Base-by-base conservation (phyloP, 2,797 vertebrate species). In the Sebastes iracundus region DNA sequence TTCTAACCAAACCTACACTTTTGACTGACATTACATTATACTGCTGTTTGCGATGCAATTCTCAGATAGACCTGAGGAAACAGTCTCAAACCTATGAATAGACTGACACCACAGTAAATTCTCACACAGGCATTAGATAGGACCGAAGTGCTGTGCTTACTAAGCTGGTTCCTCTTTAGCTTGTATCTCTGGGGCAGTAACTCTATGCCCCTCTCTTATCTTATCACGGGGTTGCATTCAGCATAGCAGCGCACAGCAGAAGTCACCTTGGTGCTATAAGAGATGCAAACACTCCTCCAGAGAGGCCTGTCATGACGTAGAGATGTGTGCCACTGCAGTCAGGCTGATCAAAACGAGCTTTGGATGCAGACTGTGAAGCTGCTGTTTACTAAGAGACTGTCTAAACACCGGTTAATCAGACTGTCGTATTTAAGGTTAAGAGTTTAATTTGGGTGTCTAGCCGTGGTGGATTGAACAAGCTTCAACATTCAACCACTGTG, bases 201-300 rank as follows among this genome's bases (percentile, higher is more conserved):
- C 78, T 88, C 88, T 88, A 80, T 81, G 86, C 88, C 75, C 72
- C 88, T 81, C 79, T 84, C 84, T 86, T 91, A 92, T 93, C 93
- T 90, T 91, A 89, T 94, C 93, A 67, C 80, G 69, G 60, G 20
- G 66, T 70, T 92, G 83, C 86, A 91, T 93, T 90, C 83, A 88
- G 87, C 79, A 77, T 49, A 67, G 83, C 86, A 25, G 87, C 77
- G 30, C 78, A 72, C 81, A 80, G 82, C 77, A 91, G 78, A 77
- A 91, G 90, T 94, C 91, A 93, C 88, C 89, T 94, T 93, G 91
- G 87, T 77, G 82, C 84, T 82, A 59, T 60, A 63, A 79, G 77
- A 90, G 88, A 90, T 85, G 87, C 75, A 82, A 87, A 83, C 81
- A 28, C 80, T 82, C 38, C 73, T 87, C 81, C 59, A 76, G 72